These are phyloP conservation scores for Gallirallus australis DNA, from an alignment of 2,797 vertebrate species.

Conservation along the genomic window DNA sequence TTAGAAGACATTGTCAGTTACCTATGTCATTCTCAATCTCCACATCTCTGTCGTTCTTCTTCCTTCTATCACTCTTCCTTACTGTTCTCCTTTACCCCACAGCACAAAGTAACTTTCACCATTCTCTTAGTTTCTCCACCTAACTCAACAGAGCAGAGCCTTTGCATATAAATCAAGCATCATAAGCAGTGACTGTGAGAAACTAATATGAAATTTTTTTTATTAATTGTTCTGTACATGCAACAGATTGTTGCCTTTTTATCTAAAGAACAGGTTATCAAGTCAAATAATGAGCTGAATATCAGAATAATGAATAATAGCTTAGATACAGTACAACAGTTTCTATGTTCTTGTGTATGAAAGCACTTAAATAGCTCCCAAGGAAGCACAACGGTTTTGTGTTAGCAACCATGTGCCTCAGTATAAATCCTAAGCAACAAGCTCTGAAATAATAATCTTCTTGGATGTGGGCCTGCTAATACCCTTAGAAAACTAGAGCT, in stretches of 20 bases:
- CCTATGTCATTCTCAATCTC: not conserved
- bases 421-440: constrained; percentile 13
- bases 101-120: not conserved
- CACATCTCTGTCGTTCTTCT: not conserved
- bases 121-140: not conserved
- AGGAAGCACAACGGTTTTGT: not conserved
- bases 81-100: not conserved
- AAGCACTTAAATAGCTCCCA: not conserved
- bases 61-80: not conserved
- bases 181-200: not conserved
- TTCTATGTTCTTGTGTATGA: not conserved
- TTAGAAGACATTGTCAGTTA: not conserved
- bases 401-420: not conserved
- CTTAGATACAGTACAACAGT: not conserved
- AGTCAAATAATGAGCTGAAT: not conserved
- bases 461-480: not conserved
- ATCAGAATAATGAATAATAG: not conserved
- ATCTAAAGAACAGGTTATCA: not conserved
- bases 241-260: not conserved
- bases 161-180: not conserved
- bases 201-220: not conserved
- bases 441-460: constrained; percentile 1
- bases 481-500: not conserved
- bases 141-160: not conserved
- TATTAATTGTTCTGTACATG: not conserved